Percentiles rank a stretch among this genome's conserved stretches.
phyloP scores from a whole-genome alignment of 2,113 vertebrate species.

The Centrocercus urophasianus region DNA sequence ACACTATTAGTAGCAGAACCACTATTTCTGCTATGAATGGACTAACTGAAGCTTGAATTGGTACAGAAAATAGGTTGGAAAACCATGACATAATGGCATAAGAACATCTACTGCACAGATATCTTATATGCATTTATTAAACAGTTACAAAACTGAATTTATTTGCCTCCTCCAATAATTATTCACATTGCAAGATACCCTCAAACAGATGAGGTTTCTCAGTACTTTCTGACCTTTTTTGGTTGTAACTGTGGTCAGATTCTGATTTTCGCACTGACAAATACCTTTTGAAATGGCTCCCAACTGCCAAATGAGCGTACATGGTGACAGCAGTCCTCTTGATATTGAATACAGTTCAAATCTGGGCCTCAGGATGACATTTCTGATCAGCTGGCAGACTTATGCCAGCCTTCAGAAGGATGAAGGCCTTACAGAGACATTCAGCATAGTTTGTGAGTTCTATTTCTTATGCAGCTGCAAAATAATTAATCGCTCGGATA shows the following conservation, averaged over 20 bases:
- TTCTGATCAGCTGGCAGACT: neutral
- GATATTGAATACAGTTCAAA: neutral
- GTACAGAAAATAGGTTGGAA: neutral
- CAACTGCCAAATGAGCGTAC: neutral
- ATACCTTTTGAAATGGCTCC: neutral
- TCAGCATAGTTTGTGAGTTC: neutral
- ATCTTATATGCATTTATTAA: neutral
- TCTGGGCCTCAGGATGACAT: neutral
- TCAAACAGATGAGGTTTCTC: neutral
- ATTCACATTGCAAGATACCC: neutral
- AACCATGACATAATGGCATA: neutral
- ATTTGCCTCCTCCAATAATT: neutral
- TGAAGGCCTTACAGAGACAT: neutral
- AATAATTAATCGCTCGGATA: slow-evolving; percentile 7
- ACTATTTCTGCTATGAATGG: neutral
- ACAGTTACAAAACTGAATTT: neutral
- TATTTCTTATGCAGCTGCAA: neutral
- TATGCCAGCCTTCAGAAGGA: neutral
- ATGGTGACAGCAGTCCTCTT: neutral
- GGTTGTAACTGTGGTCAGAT: neutral
- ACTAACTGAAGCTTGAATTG: neutral
- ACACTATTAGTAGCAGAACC: neutral
- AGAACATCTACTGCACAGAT: neutral
- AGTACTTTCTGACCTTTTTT: neutral
- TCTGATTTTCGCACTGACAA: neutral